Base-by-base conservation (phyloP, 37 sponge, comb jelly and placozoan species). In the Geodia barretti region DNA sequence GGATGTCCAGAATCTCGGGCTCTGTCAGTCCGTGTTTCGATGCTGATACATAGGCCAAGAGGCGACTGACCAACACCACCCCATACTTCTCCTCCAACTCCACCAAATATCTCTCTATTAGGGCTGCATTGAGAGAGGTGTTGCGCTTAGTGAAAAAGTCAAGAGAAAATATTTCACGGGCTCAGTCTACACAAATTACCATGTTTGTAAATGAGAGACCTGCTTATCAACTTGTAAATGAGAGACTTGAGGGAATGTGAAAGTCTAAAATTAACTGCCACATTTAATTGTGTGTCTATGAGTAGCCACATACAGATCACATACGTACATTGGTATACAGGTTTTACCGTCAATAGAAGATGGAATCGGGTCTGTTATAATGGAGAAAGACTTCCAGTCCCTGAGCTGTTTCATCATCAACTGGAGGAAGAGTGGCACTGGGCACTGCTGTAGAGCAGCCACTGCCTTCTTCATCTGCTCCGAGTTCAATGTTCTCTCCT, bases 21-120 rank as follows among this genome's bases (percentile, higher is more conserved):
- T 92, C 95, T 34, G 87, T 83, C 61, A 95, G 70, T 21, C 95
- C 95, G 71, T 69, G 43, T 34, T 73, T 84, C 5, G 93, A 26
- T 30, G 80, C 76, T 24, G 90, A 66, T 31, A 95, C 80, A 54
- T 83, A 92, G 24, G 68, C 79, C 17, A 88, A 73, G 32, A 59
- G 37, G 23, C 78, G 85, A 4, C 63, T 36, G 21, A 85, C 70
- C 28, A 95, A 72, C 21, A 43, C 23, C 21, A 72, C 25, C 1
- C 93, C 93, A 67, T 69, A 63, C 36, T 43, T 41, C 1, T 28
- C 67, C 61, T 95, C 93, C 33, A 81, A 3, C 7, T 71, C 35
- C 4, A 65, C 61, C 39, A 92, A 83, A 20, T 87, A 21, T 0
- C 29, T 25, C 41, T 79, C 70, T 28, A 77, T 65, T 11, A 84